These are phyloP conservation scores for Plutella xylostella DNA, from an alignment of 2,888 invertebrate genomes.

Conservation along the genomic window DNA sequence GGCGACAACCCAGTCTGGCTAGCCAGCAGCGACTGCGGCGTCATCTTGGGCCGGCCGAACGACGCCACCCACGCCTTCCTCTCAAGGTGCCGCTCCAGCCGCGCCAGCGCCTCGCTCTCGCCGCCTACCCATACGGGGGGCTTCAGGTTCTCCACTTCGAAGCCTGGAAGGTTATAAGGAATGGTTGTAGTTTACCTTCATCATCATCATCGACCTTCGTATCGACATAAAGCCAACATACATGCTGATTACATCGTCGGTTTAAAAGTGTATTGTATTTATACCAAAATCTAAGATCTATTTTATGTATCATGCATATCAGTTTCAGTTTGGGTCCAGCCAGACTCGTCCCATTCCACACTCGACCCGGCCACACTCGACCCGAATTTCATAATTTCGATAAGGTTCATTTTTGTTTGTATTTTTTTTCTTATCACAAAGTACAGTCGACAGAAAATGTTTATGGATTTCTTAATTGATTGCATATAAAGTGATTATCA, in stretches of 20 bases:
- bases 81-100: conserved; percentile 83
- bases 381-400: too few relatives aligned
- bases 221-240: neutral
- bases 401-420: too few relatives aligned
- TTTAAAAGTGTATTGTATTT: neutral
- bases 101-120: conserved; percentile 77
- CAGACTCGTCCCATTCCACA: too few relatives aligned
- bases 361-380: too few relatives aligned
- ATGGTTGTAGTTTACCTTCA: too few relatives aligned
- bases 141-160: conserved; percentile 79
- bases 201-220: neutral
- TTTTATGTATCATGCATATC: too few relatives aligned
- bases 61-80: conserved; percentile 92
- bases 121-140: conserved; percentile 85
- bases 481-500: too few relatives aligned
- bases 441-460: too few relatives aligned
- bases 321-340: too few relatives aligned
- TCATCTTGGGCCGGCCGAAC: conserved; percentile 90
- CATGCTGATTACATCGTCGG: neutral
- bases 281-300: too few relatives aligned
- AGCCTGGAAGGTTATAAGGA: conserved; percentile 70
- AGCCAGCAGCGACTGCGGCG: conserved; percentile 84
- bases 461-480: too few relatives aligned
- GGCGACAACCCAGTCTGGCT: conserved; percentile 88
- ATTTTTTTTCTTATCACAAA: too few relatives aligned